Evolutionary conservation across 92 coral and sea anemone species (phyloP).

Genomic region (Nematostella vectensis): DNA sequence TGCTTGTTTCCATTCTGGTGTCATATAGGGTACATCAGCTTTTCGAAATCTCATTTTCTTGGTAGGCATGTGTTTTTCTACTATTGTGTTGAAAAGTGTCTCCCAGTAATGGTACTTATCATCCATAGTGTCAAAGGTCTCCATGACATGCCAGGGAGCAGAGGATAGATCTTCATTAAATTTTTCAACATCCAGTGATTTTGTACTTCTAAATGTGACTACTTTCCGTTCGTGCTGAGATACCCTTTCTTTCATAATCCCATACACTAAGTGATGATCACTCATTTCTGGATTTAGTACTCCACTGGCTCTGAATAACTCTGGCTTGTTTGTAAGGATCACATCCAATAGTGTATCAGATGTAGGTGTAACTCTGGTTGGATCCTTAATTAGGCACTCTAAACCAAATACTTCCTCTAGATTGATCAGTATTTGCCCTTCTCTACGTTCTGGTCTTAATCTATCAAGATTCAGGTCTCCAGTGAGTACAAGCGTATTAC

Average conservation of each 20-base stretch:
- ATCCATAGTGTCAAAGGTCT: slow-evolving; percentile 25
- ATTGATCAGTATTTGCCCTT: slow-evolving; percentile 18
- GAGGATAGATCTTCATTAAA: slow-evolving; percentile 8
- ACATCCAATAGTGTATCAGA: slow-evolving; percentile 20
- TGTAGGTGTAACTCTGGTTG: slow-evolving; percentile 8
- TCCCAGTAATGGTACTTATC: slow-evolving; percentile 23
- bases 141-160: slow-evolving; percentile 43
- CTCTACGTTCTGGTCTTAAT: slow-evolving; percentile 15
- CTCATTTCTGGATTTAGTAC: no score
- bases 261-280: no score
- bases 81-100: slow-evolving; percentile 15
- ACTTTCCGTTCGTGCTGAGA: no score
- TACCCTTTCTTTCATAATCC: no score
- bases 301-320: slow-evolving; percentile 5
- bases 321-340: not conserved
- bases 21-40: slow-evolving; percentile 28
- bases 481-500: no score
- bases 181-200: slow-evolving; percentile 14
- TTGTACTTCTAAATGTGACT: no score
- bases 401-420: slow-evolving; percentile 13
- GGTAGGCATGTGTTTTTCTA: no score
- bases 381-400: slow-evolving; percentile 8
- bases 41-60: slow-evolving; percentile 29
- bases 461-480: slow-evolving; percentile 15
- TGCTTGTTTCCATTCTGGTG: slow-evolving; percentile 22